phyloP scores from a whole-genome alignment of 64 coral and sea anemone species.

The Porites lutea region DNA sequence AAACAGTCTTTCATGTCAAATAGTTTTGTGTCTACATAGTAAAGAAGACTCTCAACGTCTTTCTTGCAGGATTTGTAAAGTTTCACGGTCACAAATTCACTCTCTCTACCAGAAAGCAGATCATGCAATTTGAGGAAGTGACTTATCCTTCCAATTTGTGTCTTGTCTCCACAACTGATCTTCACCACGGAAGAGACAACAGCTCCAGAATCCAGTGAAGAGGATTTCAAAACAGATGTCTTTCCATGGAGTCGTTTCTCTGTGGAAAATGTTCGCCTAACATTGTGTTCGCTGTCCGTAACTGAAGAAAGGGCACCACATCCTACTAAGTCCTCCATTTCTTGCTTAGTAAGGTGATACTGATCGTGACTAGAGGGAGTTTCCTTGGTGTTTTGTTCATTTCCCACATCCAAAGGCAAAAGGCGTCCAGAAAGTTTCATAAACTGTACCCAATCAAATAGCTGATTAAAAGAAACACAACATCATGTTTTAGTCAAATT shows the following conservation, averaged over 20 bases:
- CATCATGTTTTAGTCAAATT: no score
- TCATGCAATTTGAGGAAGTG: not conserved
- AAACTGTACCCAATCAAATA: not conserved
- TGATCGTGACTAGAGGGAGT: not conserved
- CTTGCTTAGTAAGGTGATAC: not conserved
- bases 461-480: not conserved
- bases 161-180: not conserved
- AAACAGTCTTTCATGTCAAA: not conserved
- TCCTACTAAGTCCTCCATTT: not conserved
- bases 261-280: not conserved
- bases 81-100: not conserved
- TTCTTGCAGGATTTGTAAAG: not conserved
- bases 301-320: not conserved
- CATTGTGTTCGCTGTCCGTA: not conserved
- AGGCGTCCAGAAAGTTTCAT: not conserved
- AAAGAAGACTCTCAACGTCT: not conserved
- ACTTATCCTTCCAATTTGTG: conserved; percentile 13
- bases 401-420: not conserved
- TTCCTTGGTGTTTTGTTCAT: not conserved
- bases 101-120: not conserved
- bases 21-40: not conserved
- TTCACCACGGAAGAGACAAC: not conserved
- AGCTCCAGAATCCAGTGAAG: conserved; percentile 3
- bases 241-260: conserved; percentile 5
- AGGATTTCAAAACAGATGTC: not conserved